Evolutionary conservation across 2,888 invertebrate genomes (phyloP).

Genomic region (Thysanoteuthis rhombus): DNA sequence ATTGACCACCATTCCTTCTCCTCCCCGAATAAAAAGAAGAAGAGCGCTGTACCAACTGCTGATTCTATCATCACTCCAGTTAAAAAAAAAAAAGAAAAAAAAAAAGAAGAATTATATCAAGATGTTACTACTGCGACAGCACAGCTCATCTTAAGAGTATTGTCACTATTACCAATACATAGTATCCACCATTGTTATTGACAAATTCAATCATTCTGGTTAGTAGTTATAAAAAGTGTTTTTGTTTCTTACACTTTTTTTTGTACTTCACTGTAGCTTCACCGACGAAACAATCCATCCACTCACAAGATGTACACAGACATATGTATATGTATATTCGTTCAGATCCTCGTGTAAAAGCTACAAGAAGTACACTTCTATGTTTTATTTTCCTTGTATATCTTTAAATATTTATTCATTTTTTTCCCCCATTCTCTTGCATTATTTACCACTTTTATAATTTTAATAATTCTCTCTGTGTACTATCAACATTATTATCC

Average conservation of each 20-base stretch:
- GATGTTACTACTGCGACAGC: conserved; percentile 12
- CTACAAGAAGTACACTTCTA: too few relatives aligned
- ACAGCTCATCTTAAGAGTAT: conserved; percentile 19
- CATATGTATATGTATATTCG: too few relatives aligned
- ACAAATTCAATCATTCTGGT: conserved; percentile 21
- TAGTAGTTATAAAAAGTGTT: background rate
- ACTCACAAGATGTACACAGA: background rate
- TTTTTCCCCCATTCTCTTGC: too few relatives aligned
- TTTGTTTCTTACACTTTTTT: background rate
- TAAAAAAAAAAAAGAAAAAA: background rate
- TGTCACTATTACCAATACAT: conserved; percentile 24
- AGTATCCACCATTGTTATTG: background rate
- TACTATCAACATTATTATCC: too few relatives aligned
- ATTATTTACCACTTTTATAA: too few relatives aligned
- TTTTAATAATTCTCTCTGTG: too few relatives aligned
- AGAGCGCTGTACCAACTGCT: background rate
- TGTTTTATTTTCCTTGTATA: too few relatives aligned
- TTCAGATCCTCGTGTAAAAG: too few relatives aligned
- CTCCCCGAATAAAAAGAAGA: too few relatives aligned
- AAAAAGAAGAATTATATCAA: background rate
- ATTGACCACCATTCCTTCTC: background rate
- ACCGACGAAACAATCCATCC: background rate
- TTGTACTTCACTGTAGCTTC: background rate
- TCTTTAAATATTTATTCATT: too few relatives aligned
- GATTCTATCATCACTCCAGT: background rate